Base-by-base conservation (phyloP, 2,113 vertebrate genomes). In the Pungitius pungitius region DNA sequence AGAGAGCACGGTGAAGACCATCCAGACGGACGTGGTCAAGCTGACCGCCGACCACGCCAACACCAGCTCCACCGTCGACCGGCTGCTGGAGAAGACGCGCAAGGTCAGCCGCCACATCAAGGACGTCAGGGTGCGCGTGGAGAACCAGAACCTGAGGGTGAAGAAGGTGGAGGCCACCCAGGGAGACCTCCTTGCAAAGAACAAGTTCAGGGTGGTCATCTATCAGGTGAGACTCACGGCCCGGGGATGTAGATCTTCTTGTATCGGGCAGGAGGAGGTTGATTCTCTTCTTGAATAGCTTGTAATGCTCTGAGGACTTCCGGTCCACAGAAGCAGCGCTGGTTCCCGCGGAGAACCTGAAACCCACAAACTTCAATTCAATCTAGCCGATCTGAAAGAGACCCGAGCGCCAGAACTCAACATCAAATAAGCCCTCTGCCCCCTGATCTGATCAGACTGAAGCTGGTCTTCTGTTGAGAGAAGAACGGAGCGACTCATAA, bases 181-280 rank as follows among this genome's bases (percentile, higher is more conserved):
- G 87, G 93, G 94, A 10, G 97, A 99, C 81, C 96, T 99, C 77
- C 93, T 99, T 69, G 94, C 91, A 85, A 99, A 97, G 91, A 99
- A 97, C 94, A 99, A 96, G 93, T 99, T 98, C 84, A 94, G 96
- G 1, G 98, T 99, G 39, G 96, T 99, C 9, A 98, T 99, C 88
- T 99, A 98, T 75, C 98, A 99, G 97, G 98, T 99, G 93, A 94
- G 87, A 45, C 1, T 6, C 39, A 17, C 4, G 5, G 51, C 20
- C 42, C 2, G 30, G 18, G 12, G 37, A 62, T 3, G 12, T 6
- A 26, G 14, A 56, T 11, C 17, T 42, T 20, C 43, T 45, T 18
- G 39, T 33, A 24, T n/a, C 8, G 3, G 4, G 2, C 9, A 47
- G 8, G 7, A 26, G 17, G 45, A 49, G 1, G 18, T 49, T 8